Conservation (phyloP, 2,113 vertebrate genomes). For the Syrmaticus mikado region DNA sequence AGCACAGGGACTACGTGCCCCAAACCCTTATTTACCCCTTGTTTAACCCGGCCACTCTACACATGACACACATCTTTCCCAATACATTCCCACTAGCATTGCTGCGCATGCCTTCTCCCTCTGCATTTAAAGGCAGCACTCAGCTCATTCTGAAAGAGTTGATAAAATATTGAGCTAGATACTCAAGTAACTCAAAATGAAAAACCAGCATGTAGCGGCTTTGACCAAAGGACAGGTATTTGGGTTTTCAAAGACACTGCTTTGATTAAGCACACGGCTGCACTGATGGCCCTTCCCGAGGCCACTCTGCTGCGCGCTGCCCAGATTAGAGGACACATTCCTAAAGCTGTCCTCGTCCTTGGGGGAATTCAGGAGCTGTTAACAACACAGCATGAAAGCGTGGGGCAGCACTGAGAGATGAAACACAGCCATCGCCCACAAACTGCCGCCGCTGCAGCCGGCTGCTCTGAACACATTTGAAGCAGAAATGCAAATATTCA, state of each 20-base stretch:
- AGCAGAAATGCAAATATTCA: background rate
- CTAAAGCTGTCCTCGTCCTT: background rate
- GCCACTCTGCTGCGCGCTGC: background rate
- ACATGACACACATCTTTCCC: background rate
- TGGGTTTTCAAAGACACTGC: background rate
- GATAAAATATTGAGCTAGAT: background rate
- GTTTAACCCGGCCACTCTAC: background rate
- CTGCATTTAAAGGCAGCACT: background rate
- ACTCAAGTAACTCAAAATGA: constrained; percentile 15
- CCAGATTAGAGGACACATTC: background rate
- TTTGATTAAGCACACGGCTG: background rate
- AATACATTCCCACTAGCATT: background rate
- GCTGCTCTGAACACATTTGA: background rate
- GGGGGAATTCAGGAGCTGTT: background rate
- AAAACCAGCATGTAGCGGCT: background rate
- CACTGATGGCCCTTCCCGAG: background rate
- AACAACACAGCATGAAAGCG: background rate
- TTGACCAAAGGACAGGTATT: background rate
- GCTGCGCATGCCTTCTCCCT: background rate
- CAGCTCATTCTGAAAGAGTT: background rate
- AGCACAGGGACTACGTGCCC: background rate
- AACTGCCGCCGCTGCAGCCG: fast-evolving
- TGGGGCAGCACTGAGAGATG: background rate
- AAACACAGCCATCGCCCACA: fast-evolving
- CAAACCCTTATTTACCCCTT: background rate